Evolutionary conservation across 1,140 invertebrate genomes (phyloP), one percentile per base, ranked within the genome.

Genomic region (Brachionus angularis): DNA sequence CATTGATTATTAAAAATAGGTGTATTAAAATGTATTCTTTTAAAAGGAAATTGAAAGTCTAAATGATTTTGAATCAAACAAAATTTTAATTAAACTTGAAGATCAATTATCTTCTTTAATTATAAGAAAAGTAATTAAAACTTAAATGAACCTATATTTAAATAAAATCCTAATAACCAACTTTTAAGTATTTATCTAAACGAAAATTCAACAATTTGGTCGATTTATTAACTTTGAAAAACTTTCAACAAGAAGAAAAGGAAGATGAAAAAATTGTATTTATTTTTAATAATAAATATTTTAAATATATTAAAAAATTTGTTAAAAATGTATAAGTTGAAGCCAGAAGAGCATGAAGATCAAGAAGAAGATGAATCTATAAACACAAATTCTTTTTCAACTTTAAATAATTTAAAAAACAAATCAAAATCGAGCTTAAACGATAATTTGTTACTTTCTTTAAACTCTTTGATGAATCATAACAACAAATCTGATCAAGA

Each of bases 171-270:
- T 42, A 7, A 14, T 14, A 7, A 42, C 3, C 3, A 42, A 34
- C 12, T 34, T 12, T 34, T 14, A 42, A 42, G 39, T 42, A 42
- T n/a, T 42, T 42, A 42, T 42, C 39, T 14, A 42, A 42, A 42
- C 39, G 39, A 14, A 42, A 42, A 42, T 42, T 42, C 39, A 14
- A 8, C 23, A 31, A 12, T 18, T 16, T 52, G 3, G 49, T 52
- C 16, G 49, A 52, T 52, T 52, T 31, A 21, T n/a, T 52, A 5
- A 31, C 49, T 42, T 42, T 42, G 16, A 52, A 52, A 52, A 12
- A 42, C 16, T 8, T 42, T 42, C 8, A 42, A 14, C 16, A 42
- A 14, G 39, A 42, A 7, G 8, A 42, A 42, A n/a, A 42, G 16
- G 8, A 42, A 3, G 39, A 42, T 42, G 39, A 14, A 42, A 42